phyloP scores from a whole-genome alignment of 2,888 invertebrate genomes.

The Gryllus longicercus region DNA sequence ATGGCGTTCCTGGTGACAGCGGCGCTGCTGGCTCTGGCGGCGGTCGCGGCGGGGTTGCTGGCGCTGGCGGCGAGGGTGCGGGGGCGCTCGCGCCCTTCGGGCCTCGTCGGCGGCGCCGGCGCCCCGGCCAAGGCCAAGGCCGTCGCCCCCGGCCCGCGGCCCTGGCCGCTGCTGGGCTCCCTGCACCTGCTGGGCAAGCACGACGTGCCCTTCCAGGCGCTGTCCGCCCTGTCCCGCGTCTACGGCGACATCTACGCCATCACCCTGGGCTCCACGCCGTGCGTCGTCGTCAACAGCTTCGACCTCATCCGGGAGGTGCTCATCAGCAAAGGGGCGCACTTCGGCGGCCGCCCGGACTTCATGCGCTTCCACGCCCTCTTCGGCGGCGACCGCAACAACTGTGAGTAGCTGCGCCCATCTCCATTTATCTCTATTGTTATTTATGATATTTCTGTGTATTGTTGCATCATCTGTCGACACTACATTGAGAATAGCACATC shows the following conservation, averaged over 20 bases:
- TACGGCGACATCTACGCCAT: constrained; percentile 73
- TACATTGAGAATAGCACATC: no score
- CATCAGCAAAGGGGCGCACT: constrained; percentile 74
- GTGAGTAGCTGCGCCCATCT: constrained; percentile 58
- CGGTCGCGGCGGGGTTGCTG: not conserved
- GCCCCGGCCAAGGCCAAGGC: not conserved
- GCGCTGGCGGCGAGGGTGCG: not conserved
- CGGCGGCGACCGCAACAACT: constrained; percentile 80
- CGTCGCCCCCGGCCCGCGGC: constrained; percentile 54
- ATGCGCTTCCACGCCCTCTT: constrained; percentile 76
- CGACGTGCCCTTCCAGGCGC: constrained; percentile 66
- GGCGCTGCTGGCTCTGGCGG: constrained; percentile 18
- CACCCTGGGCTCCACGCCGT: constrained; percentile 63
- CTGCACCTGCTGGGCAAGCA: constrained; percentile 62
- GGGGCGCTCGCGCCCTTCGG: not conserved
- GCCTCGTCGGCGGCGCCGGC: not conserved
- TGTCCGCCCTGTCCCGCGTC: constrained; percentile 62
- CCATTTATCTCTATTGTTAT: not conserved
- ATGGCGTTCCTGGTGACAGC: constrained; percentile 23
- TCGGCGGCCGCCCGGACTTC: constrained; percentile 80
- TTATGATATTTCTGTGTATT: no score
- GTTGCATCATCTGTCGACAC: no score
- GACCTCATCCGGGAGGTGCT: constrained; percentile 69
- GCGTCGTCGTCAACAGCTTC: constrained; percentile 72
- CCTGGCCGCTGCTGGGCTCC: constrained; percentile 68